phyloP scores from a whole-genome alignment of 2,797 vertebrate species.

The Neosalanx taihuensis region DNA sequence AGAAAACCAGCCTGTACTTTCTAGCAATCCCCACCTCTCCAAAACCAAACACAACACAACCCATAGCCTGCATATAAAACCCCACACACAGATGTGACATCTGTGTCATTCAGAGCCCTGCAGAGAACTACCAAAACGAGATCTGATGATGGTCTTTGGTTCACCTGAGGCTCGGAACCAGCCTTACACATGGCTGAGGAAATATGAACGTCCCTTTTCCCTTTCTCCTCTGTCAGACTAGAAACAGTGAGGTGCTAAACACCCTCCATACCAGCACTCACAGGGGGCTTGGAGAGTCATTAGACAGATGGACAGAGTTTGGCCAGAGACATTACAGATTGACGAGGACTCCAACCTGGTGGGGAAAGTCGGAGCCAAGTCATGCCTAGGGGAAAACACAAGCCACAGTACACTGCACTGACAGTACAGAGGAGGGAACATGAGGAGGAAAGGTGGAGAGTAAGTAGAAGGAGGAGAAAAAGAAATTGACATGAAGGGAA shows the following conservation, averaged over 20 bases:
- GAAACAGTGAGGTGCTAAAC: slow-evolving; percentile 79
- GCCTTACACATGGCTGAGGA: slow-evolving; percentile 61
- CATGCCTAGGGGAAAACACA: slow-evolving; percentile 54
- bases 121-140: too few relatives aligned
- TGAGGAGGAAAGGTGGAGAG: slow-evolving; percentile 43
- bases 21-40: too few relatives aligned
- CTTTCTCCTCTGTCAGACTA: slow-evolving; percentile 65
- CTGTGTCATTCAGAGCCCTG: too few relatives aligned
- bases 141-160: neutral
- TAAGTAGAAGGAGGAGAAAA: slow-evolving; percentile 10
- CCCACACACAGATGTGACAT: too few relatives aligned
- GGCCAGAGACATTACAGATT: slow-evolving; percentile 55
- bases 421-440: slow-evolving; percentile 36
- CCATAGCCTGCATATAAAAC: too few relatives aligned
- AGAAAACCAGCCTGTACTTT: slow-evolving; percentile 1
- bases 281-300: slow-evolving; percentile 72
- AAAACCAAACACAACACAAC: too few relatives aligned
- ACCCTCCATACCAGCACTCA: slow-evolving; percentile 72
- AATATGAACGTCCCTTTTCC: slow-evolving; percentile 46
- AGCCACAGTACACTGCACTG: slow-evolving; percentile 27
- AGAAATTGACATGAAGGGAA: slow-evolving; percentile 19
- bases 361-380: slow-evolving; percentile 54
- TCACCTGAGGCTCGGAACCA: slow-evolving; percentile 39
- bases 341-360: slow-evolving; percentile 66
- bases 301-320: slow-evolving; percentile 74